Base-by-base conservation (phyloP, 2,888 invertebrate species). In the Lasius fuliginosus region DNA sequence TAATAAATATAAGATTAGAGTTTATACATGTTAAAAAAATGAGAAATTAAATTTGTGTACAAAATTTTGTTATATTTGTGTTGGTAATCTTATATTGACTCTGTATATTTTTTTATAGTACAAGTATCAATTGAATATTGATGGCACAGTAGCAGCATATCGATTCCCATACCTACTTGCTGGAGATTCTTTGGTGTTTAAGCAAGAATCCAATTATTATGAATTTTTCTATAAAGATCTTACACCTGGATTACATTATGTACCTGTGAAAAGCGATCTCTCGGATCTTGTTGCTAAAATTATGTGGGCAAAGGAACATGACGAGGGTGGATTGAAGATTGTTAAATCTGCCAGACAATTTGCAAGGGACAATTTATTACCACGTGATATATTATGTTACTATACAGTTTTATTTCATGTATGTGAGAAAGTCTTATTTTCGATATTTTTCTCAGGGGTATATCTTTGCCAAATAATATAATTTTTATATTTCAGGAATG, bases 131-230 rank as follows among this genome's bases (percentile, higher is more conserved):
- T 95, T 99, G 46, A 98, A 97, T 93, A 96, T 99, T 81, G 99
- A 99, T 95, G 99, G 99, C 23, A 98, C 99, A 58, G 99, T 99
- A 23, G 99, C 99, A 30, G 98, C 99, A 0, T 99, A 99, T 95
- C 96, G 99, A 86, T 96, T 99, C 89, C 99, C 99, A 0, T 99
- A 99, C 94, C 96, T 99, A 30, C 95, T 99, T 86, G 98, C 97
- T 65, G 99, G 99, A 1, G 98, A 98, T 92, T 97, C 98, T 0
- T 95, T 98, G 85, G 97, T 99, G 18, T 96, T 99, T 18, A 99
- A 99, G 95, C 99, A 99, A 95, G 97, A 98, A 40, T 99, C 99
- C 0, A 96, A 97, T n/a, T 99, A 98, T 95, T 98, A 98, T 94
- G 99, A 99, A 96, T 98, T 98, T 95, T 99, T 99, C 95, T 99